Evolutionary conservation across 2,888 invertebrate species (phyloP), one percentile per base, ranked within the genome.

Genomic region (Thyatira batis): DNA sequence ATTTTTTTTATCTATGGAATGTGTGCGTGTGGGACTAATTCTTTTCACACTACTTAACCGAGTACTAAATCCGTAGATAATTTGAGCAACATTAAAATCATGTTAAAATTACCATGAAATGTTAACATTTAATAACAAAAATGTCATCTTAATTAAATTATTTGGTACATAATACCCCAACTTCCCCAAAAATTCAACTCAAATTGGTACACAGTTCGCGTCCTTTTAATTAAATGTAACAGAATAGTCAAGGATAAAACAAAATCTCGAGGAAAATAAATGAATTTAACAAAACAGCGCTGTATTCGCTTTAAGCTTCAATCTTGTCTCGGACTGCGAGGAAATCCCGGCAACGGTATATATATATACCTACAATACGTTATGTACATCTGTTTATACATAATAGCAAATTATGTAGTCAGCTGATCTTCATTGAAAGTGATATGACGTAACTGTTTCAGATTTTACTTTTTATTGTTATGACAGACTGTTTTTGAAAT

Each of bases 321-420:
- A 60, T 73, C 73, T 73, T 78, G 83, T 86, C 86, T 87, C 86
- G 85, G 77, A 67, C 74, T 62, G 61, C 77, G 84, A 86, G 86
- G 86, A 84, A 84, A 82, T 81, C 85, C 84, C 86, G 73, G 55
- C 74, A 61, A 49, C 53, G 55, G 49, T 52, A 49, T 70, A 65
- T 69, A 64, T 70, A 64, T 73, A 74, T 74, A 80, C 64, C 65
- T 76, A 71, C 66, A 69, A 52, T 71, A 69, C 70, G 71, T 73
- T 76, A 69, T 82, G 69, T 81, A 83, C 71, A 77, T 80, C 39
- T 39, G 39, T 39, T 39, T 39, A 39, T 39, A 39, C 79, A 77
- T 78, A 80, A 76, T 78, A 79, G 83, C 76, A 80, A 84, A 87
- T 87, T 85, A 87, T 84, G 81, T 78, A 69, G 74, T 77, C 87